Evolutionary conservation across 2,888 invertebrate genomes (phyloP), one percentile per base, ranked within the genome.

Genomic region (Eristalinus aeneus): DNA sequence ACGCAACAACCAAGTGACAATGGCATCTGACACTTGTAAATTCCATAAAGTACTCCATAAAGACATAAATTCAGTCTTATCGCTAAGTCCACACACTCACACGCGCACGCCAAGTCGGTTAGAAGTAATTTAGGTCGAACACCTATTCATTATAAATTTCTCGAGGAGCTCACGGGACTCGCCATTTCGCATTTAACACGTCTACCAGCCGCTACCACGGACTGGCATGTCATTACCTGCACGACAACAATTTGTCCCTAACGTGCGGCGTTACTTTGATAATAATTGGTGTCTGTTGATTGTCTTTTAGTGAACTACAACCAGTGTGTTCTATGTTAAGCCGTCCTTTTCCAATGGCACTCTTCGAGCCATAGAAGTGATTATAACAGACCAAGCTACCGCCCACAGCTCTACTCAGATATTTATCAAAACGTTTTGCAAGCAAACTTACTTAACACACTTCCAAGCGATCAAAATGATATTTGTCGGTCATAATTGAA

Each of bases 211-310:
- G 46, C 46, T 84, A 53, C 27, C 39, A 36, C n/a, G 32, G 69
- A 75, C 53, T 60, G 75, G n/a, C 80, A 63, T 80, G 81, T 81
- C 69, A 81, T 85, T 85, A 81, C 60, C 73, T 61, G 75, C 85
- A 85, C 85, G 85, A 81, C 72, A 85, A 39, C 12, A 39, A 53
- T 74, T 39, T 84, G 64, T 75, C 58, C 32, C 72, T 72, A 65
- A 65, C 69, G 69, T 56, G 56, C 23, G 23, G 56, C 56, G 56
- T 56, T n/a, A 63, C 61, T 69, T 22, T 36, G 31, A 39, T 31
- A 20, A 71, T 69, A 69, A 69, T 31, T 34, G 22, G 23, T 58
- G 22, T 16, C 60, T 46, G 46, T 46, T 46, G 46, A 46, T 46
- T 46, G 46, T 46, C 46, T 46, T 16, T 16, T 8, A 5, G 46